Evolutionary conservation across 2,797 vertebrate species (phyloP).

Genomic region (Oreochromis mossambicus): DNA sequence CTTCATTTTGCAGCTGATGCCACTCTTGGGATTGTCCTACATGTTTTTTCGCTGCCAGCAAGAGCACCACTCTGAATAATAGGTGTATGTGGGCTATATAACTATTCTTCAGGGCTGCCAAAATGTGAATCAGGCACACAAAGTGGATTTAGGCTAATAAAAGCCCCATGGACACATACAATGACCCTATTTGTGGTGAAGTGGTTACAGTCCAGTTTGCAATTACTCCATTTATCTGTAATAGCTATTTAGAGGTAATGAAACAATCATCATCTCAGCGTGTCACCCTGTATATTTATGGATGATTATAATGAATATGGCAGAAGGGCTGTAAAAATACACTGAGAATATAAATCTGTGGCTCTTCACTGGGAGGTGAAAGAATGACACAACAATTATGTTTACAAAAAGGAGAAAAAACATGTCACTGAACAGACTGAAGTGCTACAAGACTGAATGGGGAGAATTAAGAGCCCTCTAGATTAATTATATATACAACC

Average conservation of each 20-base stretch:
- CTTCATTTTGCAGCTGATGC: not conserved
- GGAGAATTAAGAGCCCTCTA: not conserved
- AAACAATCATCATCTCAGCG: conserved; percentile 3
- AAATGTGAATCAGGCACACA: not conserved
- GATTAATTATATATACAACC: not conserved
- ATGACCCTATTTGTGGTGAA: conserved; percentile 7
- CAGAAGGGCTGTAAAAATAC: not conserved
- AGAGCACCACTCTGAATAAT: not conserved
- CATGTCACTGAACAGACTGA: not conserved
- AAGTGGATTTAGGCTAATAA: not conserved
- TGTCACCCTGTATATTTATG: conserved; percentile 8
- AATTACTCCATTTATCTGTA: conserved; percentile 12
- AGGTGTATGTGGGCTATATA: not conserved
- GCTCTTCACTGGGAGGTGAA: not conserved
- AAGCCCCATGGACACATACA: not conserved
- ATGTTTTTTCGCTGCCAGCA: not conserved
- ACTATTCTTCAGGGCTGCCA: not conserved
- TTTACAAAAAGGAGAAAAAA: not conserved
- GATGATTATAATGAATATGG: conserved; percentile 8
- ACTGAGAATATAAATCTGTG: not conserved
- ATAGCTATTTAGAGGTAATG: conserved; percentile 10
- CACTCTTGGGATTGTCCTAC: not conserved
- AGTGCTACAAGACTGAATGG: not conserved
- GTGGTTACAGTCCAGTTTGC: conserved; percentile 3
- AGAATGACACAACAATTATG: not conserved